Conservation (phyloP, 2,113 vertebrate genomes). For the Solea solea region DNA sequence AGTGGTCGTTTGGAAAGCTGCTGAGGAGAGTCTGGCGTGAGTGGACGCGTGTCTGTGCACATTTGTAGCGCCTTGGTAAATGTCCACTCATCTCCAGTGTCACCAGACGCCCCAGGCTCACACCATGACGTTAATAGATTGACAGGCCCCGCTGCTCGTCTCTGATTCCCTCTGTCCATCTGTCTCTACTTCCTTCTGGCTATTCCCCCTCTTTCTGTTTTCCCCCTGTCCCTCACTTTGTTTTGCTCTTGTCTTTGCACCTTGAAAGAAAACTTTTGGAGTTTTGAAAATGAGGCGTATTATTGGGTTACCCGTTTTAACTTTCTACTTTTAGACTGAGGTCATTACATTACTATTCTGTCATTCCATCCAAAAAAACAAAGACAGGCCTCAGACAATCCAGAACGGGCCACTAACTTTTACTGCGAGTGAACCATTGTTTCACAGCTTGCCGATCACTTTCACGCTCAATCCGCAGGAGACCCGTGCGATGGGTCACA, state of each 20-base stretch:
- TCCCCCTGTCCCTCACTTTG: constrained; percentile 6
- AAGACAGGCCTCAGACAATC: constrained; percentile 67
- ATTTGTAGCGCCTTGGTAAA: constrained; percentile 41
- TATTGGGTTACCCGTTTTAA: no score
- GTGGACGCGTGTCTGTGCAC: neutral
- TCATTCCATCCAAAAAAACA: constrained; percentile 75
- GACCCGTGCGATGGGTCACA: accelerated
- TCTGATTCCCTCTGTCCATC: constrained; percentile 52
- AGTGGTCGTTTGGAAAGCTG: no score
- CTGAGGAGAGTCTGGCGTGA: constrained; percentile 2
- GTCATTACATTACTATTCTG: neutral
- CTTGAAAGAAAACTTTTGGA: no score
- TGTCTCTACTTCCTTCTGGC: constrained; percentile 19
- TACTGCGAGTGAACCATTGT: accelerated
- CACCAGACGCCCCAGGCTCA: constrained; percentile 51
- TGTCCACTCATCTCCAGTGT: constrained; percentile 55
- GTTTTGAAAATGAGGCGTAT: no score
- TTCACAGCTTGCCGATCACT: constrained; percentile 5
- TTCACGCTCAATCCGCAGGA: constrained; percentile 37
- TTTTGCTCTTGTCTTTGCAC: neutral
- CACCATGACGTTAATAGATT: constrained; percentile 68
- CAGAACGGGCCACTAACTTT: constrained; percentile 3
- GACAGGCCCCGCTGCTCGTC: constrained; percentile 60
- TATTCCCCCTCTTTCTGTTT: neutral
- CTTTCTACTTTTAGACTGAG: no score